Conservation (phyloP, 2,113 vertebrate genomes). For the Onychostruthus taczanowskii region DNA sequence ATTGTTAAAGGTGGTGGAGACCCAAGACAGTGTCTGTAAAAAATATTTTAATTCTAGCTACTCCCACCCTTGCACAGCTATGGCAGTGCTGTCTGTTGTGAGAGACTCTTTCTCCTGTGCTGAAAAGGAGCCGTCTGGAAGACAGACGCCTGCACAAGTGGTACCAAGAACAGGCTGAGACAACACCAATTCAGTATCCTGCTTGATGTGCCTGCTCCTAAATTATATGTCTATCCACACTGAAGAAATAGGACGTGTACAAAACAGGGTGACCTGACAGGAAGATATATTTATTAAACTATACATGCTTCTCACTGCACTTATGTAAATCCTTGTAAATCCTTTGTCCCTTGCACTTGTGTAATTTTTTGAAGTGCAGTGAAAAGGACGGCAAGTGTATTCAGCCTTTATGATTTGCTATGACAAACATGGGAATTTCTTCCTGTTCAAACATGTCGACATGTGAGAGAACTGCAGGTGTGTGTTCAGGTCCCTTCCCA, state of each 20-base stretch:
- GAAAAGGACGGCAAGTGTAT: background rate
- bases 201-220: slow-evolving; percentile 33
- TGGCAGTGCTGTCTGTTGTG: background rate
- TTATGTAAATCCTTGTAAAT: background rate
- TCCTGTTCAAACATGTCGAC: background rate
- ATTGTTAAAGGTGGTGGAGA: background rate
- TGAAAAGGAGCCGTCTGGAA: slow-evolving; percentile 19
- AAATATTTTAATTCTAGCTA: slow-evolving; percentile 3
- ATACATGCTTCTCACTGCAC: background rate
- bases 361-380: background rate
- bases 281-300: background rate
- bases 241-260: background rate
- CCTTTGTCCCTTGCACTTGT: background rate
- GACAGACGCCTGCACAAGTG: background rate
- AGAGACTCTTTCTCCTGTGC: background rate
- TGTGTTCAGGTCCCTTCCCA: background rate
- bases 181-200: background rate
- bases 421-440: background rate
- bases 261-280: background rate
- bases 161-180: slow-evolving; percentile 19
- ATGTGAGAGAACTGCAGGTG: background rate
- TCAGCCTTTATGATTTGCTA: background rate
- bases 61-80: slow-evolving; percentile 6
- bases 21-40: background rate
- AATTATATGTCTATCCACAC: background rate